Evolutionary conservation across 2,888 invertebrate species (phyloP), one percentile per base, ranked within the genome.

Genomic region (Heliconius aoede): DNA sequence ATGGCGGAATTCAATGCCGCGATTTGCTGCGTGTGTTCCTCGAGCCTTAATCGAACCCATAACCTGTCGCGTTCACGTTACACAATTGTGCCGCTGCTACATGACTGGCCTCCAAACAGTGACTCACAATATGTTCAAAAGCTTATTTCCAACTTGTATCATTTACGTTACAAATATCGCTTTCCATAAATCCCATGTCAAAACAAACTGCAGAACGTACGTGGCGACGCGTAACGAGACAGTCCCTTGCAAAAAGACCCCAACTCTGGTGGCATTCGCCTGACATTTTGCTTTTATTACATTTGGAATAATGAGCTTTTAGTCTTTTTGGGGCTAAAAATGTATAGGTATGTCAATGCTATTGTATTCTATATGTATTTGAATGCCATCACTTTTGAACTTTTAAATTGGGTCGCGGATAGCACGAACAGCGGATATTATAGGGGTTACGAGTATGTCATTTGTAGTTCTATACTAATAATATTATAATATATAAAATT

Each of bases 141-240:
- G n/a, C 8, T 30, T 69, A 30, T 30, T 69, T 69, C 4, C 30
- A 55, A 55, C 15, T 55, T n/a, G 15, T 69, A 30, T n/a, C 55
- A 55, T 40, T 40, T 40, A 40, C 9, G 15, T 55, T 55, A 55
- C n/a, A 69, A 32, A 30, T 69, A 69, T 55, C 51, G 24, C 28
- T 55, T 58, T 28, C 36, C 51, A 72, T 76, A 62, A 69, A 40
- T 40, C 71, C 58, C 55, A 24, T 64, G 28, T 58, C 3, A 64
- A 69, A 79, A 78, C 75, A 80, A 73, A 75, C n/a, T 76, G 51
- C 58, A 76, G 55, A 75, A 62, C 26, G 46, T 11, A 71, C 73
- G 79, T 79, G 79, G 69, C 77, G 76, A 75, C 67, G 80, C 80
- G 73, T 77, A 73, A 58, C 75, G 73, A 79, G 73, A 74, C 78